Evolutionary conservation across 2,888 invertebrate species (phyloP), one percentile per base, ranked within the genome.

Genomic region (Ectemnius lituratus): DNA sequence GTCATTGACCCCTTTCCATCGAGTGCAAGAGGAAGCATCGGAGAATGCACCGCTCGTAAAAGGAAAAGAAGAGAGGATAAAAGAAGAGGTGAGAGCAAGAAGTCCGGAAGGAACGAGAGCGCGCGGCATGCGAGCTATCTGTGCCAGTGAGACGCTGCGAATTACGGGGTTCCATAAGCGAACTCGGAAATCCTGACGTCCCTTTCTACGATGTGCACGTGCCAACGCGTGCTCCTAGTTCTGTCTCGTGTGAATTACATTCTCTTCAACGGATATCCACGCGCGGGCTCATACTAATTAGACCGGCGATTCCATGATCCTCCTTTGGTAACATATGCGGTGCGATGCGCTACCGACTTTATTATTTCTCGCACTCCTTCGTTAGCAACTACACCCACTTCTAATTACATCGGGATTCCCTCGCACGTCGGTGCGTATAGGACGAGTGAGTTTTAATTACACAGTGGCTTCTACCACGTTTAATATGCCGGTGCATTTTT

Each of bases 1-100:
- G 76, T 73, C 73, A 61, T 76, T 76, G 78, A 78, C 76, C 78
- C 60, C 18, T 70, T 78, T 76, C 52, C 67, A 45, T 23, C 18
- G 45, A 37, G 47, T 68, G 68, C 46, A 66, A 68, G 65, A 59
- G 68, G 65, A 47, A 62, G 60, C 66, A 63, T 70, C 73, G 73
- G 57, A 52, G 64, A 76, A 62, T 68, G 23, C 37, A 60, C 27
- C 63, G 58, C 59, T 67, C 65, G 60, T 63, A n/a, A 11, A 56
- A 27, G 52, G 28, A n/a, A 6, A 27, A 37, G 47, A 47, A 62
- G 47, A 37, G 56, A 63, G 23, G 23, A 23, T 23, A 27, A 37
- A 58, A 47, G 62, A 58, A 49, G 56, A 63, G 47, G 46, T n/a
- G 11, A 65, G 58, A 70, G 47, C 63, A 27, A 66, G 65, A 68